These are phyloP conservation scores for Gopherus flavomarginatus DNA, from an alignment of 2,113 vertebrate species.

Conservation along the genomic window DNA sequence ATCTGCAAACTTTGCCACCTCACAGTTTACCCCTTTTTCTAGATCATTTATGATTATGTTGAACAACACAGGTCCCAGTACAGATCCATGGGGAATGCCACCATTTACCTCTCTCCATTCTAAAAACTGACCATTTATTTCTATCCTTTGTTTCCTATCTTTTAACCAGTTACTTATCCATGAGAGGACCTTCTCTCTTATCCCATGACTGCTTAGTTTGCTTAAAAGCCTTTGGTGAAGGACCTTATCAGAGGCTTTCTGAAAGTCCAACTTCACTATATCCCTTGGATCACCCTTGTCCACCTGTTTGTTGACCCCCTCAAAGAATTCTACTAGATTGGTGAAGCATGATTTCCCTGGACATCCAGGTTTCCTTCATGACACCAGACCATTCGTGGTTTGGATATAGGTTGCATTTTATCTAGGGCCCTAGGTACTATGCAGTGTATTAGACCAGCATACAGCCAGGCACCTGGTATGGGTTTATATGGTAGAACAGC, in stretches of 20 bases:
- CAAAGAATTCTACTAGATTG: too few species aligned
- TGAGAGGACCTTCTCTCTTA: background rate
- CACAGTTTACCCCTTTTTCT: background rate
- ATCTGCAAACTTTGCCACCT: background rate
- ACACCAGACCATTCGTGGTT: background rate
- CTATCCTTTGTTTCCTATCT: background rate
- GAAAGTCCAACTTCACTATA: background rate
- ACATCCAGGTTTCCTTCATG: rapidly evolving
- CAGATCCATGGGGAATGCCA: background rate
- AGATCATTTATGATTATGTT: background rate
- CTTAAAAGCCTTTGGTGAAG: background rate
- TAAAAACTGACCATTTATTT: background rate
- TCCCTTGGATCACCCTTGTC: background rate
- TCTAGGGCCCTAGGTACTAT: background rate
- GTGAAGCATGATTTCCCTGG: too few species aligned
- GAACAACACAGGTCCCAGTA: background rate
- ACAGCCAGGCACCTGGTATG: background rate
- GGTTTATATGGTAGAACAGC: background rate
- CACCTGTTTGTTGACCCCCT: background rate
- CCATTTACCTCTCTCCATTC: background rate
- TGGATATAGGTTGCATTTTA: background rate
- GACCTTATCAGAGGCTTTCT: too few species aligned
- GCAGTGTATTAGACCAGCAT: rapidly evolving
- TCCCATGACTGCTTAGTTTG: background rate
- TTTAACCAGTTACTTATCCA: background rate